These are phyloP conservation scores for Poeciliopsis turrubarensis DNA, from an alignment of 2,113 vertebrate genomes.

Conservation along the genomic window DNA sequence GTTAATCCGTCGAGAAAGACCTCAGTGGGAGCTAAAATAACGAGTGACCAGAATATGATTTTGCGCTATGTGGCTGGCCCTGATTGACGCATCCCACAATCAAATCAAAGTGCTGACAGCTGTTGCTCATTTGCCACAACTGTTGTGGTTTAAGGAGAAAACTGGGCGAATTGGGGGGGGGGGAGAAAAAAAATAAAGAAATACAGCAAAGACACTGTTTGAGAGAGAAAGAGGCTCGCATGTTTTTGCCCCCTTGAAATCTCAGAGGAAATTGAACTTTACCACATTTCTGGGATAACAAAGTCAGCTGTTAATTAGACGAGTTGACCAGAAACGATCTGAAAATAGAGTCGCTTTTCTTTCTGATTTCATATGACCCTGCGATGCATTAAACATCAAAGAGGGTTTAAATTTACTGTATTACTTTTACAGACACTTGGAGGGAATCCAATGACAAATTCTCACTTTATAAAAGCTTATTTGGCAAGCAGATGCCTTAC, in stretches of 20 bases:
- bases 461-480: background rate
- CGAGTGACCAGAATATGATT: conserved; percentile 69
- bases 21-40: conserved; percentile 59
- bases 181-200: background rate
- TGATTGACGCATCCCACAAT: conserved; percentile 77
- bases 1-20: conserved; percentile 49
- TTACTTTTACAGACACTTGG: background rate
- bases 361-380: conserved; percentile 4
- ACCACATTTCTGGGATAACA: conserved; percentile 6
- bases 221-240: conserved; percentile 36
- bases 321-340: conserved; percentile 2
- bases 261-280: conserved; percentile 48
- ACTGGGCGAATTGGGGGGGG: conserved; percentile 49
- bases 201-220: conserved; percentile 45
- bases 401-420: background rate
- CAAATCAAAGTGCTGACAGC: conserved; percentile 79
- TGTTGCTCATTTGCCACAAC: conserved; percentile 73
- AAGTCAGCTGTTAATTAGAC: background rate
- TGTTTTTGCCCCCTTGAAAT: conserved; percentile 32
- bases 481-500: background rate
- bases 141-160: conserved; percentile 69
- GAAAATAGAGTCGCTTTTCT: background rate
- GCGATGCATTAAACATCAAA: background rate
- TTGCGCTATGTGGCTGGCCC: conserved; percentile 54
- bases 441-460: background rate